Percentiles rank a stretch among this genome's conserved stretches.
Conservation (phyloP, 2,113 vertebrate species). For the Etia nguti region DNA sequence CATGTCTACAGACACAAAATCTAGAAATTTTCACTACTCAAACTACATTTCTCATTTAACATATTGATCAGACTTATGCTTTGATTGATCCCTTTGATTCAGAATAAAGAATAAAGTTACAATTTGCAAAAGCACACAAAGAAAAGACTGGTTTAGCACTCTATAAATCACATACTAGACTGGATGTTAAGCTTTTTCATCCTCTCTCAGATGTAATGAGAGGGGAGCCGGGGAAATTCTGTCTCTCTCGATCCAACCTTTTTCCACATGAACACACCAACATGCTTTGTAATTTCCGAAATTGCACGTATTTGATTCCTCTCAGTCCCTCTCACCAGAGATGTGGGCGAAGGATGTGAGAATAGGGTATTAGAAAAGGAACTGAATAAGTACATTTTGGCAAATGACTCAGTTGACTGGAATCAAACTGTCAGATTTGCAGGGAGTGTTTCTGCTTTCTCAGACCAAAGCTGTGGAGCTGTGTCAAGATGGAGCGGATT, state of each 20-base stretch:
- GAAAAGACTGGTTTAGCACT: background rate
- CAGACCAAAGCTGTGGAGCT: background rate
- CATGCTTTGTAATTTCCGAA: background rate
- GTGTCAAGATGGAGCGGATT: background rate
- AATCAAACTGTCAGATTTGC: fast-evolving
- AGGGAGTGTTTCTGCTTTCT: background rate
- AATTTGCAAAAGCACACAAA: background rate
- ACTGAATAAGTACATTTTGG: background rate
- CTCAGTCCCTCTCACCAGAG: background rate
- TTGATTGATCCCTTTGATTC: too few species aligned
- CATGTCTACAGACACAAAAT: too few species aligned
- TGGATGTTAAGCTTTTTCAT: background rate
- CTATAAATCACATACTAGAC: too few species aligned
- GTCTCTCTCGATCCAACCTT: background rate
- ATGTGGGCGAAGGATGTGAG: fast-evolving
- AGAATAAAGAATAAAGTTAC: background rate
- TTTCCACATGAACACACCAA: background rate
- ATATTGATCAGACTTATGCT: too few species aligned
- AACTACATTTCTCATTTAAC: too few species aligned
- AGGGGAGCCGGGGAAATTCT: background rate
- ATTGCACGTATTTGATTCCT: background rate
- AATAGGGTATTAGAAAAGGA: background rate
- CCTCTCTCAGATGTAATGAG: background rate
- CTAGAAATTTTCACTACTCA: too few species aligned
- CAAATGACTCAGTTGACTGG: background rate